phyloP scores from a whole-genome alignment of 1,140 invertebrate genomes.

The Bombus superbus region DNA sequence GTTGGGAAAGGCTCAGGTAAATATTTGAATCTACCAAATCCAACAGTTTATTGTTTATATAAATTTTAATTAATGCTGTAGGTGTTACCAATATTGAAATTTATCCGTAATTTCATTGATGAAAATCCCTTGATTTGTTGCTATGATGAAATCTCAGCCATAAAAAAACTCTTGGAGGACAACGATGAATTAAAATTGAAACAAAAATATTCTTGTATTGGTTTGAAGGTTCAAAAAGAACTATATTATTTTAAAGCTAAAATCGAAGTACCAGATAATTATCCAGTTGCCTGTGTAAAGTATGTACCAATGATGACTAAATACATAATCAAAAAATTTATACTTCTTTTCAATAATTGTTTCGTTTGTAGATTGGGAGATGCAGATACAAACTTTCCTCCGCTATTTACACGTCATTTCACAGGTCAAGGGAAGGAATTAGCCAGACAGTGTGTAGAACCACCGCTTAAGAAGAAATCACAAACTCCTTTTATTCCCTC shows the following conservation, averaged over 20 bases:
- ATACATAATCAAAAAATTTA: not conserved
- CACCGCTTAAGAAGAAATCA: conserved; percentile 84
- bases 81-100: conserved; percentile 84
- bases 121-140: conserved; percentile 90
- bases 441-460: conserved; percentile 88
- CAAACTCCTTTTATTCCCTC: conserved; percentile 85
- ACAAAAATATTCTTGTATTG: conserved; percentile 87
- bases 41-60: not conserved
- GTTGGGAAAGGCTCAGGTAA: conserved; percentile 85
- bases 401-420: conserved; percentile 85
- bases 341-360: not conserved
- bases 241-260: conserved; percentile 85
- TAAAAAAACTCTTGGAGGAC: conserved; percentile 83
- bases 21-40: conserved; percentile 2
- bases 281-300: conserved; percentile 85
- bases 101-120: conserved; percentile 87
- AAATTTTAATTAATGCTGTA: conserved; percentile 61
- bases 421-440: conserved; percentile 87
- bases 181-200: conserved; percentile 86
- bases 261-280: conserved; percentile 86
- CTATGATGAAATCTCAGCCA: conserved; percentile 87
- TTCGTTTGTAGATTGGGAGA: conserved; percentile 83
- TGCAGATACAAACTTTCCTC: conserved; percentile 87
- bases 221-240: conserved; percentile 84
- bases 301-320: conserved; percentile 71